Percentiles rank a stretch among this genome's conserved stretches.
Evolutionary conservation across 2,797 vertebrate genomes (phyloP).

Genomic region (Huso huso): DNA sequence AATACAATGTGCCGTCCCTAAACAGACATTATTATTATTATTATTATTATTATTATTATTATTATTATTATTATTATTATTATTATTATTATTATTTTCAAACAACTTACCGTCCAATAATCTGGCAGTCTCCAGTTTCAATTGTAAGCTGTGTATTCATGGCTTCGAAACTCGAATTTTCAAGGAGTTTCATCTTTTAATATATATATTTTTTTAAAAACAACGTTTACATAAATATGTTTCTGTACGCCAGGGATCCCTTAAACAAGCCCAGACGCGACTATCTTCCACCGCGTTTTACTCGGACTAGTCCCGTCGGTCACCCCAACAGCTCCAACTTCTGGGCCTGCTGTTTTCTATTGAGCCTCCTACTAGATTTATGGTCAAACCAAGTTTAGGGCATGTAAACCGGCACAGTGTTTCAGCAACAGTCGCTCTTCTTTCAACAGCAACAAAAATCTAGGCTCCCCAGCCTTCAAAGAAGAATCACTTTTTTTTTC

Average conservation of each 20-base stretch:
- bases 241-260: neutral
- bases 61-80: too few relatives aligned
- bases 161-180: slow-evolving; percentile 45
- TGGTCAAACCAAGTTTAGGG: slow-evolving; percentile 3
- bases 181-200: slow-evolving; percentile 39
- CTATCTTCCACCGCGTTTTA: too few relatives aligned
- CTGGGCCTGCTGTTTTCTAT: slow-evolving; percentile 2
- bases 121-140: slow-evolving; percentile 43
- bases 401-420: neutral
- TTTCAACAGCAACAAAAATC: slow-evolving; percentile 8
- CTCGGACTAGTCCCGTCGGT: neutral
- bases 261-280: too few relatives aligned
- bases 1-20: too few relatives aligned
- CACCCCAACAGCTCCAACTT: slow-evolving; percentile 1
- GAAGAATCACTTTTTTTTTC: neutral
- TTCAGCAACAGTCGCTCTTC: slow-evolving; percentile 5
- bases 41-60: neutral
- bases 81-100: neutral
- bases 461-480: slow-evolving; percentile 5
- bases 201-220: neutral
- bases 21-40: neutral
- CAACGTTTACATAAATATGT: neutral
- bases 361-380: slow-evolving; percentile 13
- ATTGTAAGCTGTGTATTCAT: slow-evolving; percentile 44
- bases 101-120: slow-evolving; percentile 40